These are phyloP conservation scores for Mystacornis crossleyi DNA, from an alignment of 2,113 vertebrate species.

Conservation along the genomic window DNA sequence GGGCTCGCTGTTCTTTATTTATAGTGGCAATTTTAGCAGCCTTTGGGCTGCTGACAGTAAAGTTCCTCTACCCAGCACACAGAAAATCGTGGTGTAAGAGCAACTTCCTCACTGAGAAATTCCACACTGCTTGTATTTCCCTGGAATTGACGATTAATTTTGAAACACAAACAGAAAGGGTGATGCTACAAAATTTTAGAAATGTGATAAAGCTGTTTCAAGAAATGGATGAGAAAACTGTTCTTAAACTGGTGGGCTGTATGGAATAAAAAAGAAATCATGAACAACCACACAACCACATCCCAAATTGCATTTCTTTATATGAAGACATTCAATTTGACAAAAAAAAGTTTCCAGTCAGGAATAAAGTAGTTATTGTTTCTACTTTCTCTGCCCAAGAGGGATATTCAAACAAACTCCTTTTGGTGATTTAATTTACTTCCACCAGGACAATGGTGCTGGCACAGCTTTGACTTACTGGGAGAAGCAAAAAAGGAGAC, in stretches of 20 bases:
- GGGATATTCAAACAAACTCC: constrained; percentile 17
- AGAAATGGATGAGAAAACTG: background rate
- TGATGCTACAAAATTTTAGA: background rate
- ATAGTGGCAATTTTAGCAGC: background rate
- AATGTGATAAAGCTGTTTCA: background rate
- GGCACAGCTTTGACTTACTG: constrained; percentile 10
- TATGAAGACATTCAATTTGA: background rate
- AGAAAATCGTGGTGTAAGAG: background rate
- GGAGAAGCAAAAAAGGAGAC: background rate
- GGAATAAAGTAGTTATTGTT: constrained; percentile 37
- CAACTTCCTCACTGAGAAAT: background rate
- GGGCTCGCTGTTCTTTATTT: background rate
- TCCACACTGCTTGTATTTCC: background rate
- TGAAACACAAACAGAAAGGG: background rate
- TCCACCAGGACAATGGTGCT: constrained; percentile 52
- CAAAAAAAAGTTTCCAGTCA: constrained; percentile 45
- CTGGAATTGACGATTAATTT: background rate
- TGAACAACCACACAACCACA: background rate
- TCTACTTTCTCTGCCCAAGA: background rate
- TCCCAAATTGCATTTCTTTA: background rate
- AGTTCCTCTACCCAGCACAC: background rate
- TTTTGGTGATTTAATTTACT: constrained; percentile 50
- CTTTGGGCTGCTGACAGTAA: background rate
- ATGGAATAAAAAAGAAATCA: background rate
- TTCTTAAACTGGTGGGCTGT: background rate